These are phyloP conservation scores for Zenarchopterus dispar DNA, from an alignment of 2,797 vertebrate genomes.

Conservation along the genomic window DNA sequence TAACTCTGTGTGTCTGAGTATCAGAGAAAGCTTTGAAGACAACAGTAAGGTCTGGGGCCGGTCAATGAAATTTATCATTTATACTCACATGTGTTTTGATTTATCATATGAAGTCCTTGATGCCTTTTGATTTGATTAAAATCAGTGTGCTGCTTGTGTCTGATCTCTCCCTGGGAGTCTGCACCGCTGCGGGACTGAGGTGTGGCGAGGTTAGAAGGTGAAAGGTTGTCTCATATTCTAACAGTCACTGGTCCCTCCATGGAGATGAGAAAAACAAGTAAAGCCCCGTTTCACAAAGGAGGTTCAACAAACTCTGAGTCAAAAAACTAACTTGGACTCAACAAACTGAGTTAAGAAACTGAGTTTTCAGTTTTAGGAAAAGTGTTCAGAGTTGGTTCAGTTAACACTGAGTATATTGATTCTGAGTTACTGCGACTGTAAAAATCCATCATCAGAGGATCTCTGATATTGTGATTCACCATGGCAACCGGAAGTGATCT, in stretches of 20 bases:
- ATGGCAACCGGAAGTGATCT: too few relatives aligned
- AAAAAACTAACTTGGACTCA: too few relatives aligned
- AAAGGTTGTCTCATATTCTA: constrained; percentile 58
- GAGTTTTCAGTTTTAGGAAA: too few relatives aligned
- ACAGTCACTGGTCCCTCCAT: constrained; percentile 34
- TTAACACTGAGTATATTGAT: too few relatives aligned
- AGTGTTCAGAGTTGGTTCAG: too few relatives aligned
- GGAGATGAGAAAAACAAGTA: constrained; percentile 57
- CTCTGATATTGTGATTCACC: too few relatives aligned
- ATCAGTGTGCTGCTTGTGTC: constrained; percentile 20
- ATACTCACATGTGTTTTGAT: constrained; percentile 4
- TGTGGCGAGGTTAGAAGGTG: constrained; percentile 58
- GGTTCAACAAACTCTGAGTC: too few relatives aligned
- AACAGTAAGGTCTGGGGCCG: neutral
- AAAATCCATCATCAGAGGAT: too few relatives aligned
- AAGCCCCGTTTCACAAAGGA: too few relatives aligned
- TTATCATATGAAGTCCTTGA: neutral
- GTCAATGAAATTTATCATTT: neutral
- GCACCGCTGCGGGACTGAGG: constrained; percentile 47
- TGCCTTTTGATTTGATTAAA: constrained; percentile 5
- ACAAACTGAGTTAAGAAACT: too few relatives aligned
- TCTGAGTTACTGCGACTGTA: too few relatives aligned
- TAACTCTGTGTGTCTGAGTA: constrained; percentile 3
- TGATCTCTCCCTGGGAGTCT: constrained; percentile 19
- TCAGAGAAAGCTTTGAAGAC: constrained; percentile 1